Conservation (phyloP, 1,140 invertebrate species). For the Nasonia longicornis region DNA sequence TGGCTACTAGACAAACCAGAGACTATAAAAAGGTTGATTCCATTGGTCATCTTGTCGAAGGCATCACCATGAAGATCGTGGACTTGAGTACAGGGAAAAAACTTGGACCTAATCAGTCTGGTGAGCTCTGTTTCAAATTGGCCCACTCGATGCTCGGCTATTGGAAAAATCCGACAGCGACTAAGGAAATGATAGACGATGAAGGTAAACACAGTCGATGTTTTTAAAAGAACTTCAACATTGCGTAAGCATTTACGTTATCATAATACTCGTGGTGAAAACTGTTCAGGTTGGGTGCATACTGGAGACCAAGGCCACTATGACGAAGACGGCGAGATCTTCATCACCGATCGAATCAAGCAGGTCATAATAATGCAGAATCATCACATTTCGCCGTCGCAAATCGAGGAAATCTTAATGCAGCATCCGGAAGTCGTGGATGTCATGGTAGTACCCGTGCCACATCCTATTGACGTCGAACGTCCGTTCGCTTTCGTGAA, state of each 20-base stretch:
- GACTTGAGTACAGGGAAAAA: neutral
- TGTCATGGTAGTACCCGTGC: conserved; percentile 73
- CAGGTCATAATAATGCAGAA: conserved; percentile 75
- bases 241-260: neutral
- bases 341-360: conserved; percentile 72
- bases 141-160: conserved; percentile 10
- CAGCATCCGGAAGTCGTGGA: conserved; percentile 71
- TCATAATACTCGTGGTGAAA: neutral
- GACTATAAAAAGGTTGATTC: neutral
- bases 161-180: conserved; percentile 27
- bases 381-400: conserved; percentile 71
- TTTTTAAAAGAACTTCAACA: neutral
- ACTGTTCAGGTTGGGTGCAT: conserved; percentile 69
- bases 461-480: conserved; percentile 69
- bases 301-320: conserved; percentile 72
- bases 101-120: neutral
- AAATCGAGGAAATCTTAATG: conserved; percentile 72
- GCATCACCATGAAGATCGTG: neutral
- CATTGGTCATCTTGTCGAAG: neutral
- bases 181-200: neutral
- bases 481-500: conserved; percentile 72
- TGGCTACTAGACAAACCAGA: neutral
- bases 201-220: conserved; percentile 13
- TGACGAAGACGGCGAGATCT: conserved; percentile 68
- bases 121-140: conserved; percentile 9